phyloP scores from a whole-genome alignment of 2,797 vertebrate genomes.

The Florisuga fusca region DNA sequence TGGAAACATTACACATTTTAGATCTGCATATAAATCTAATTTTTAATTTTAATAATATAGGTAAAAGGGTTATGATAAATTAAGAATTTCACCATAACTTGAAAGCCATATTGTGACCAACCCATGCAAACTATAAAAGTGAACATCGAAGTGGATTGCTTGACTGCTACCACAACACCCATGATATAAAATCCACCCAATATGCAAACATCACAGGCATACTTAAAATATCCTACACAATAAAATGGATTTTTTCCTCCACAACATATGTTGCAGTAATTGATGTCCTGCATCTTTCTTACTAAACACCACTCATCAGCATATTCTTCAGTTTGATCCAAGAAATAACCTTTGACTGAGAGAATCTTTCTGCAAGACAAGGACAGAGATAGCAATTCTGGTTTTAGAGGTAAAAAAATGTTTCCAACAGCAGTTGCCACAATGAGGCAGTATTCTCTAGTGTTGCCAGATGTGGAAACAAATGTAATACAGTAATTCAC shows the following conservation, averaged over 20 bases:
- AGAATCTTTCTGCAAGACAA: background rate
- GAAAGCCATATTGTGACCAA: background rate
- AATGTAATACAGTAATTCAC: slow-evolving; percentile 11
- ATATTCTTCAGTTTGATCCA: background rate
- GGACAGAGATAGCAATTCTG: background rate
- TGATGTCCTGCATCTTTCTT: background rate
- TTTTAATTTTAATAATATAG: background rate
- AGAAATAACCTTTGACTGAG: background rate
- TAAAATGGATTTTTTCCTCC: background rate
- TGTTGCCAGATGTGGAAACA: slow-evolving; percentile 39
- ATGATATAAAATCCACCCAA: background rate
- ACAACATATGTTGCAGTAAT: background rate
- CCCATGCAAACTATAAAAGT: background rate
- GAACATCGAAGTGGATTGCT: background rate
- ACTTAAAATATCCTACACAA: background rate
- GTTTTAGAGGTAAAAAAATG: background rate
- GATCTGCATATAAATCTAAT: background rate
- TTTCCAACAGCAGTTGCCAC: background rate
- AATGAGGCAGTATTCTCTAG: background rate
- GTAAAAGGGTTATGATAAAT: background rate
- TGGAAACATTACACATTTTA: background rate
- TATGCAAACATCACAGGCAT: background rate
- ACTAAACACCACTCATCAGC: background rate
- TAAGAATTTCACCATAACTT: background rate
- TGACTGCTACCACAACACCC: background rate